These are phyloP conservation scores for Linnaemya tessellans DNA, from an alignment of 2,888 invertebrate species.

Conservation along the genomic window DNA sequence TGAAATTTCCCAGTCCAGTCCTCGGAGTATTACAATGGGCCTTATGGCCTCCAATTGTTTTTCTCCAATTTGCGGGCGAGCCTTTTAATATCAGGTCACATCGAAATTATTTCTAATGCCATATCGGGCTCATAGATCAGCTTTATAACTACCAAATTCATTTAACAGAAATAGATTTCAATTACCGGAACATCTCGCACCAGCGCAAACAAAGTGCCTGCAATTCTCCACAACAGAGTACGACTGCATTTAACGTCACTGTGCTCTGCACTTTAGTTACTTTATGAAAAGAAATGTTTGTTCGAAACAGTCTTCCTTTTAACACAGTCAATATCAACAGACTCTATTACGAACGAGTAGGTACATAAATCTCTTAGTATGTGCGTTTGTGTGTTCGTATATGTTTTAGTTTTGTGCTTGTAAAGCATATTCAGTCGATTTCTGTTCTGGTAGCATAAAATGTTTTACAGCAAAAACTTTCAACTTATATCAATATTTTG, in stretches of 20 bases:
- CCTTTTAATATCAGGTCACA: too few relatives aligned
- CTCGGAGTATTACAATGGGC: too few relatives aligned
- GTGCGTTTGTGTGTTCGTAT: not conserved
- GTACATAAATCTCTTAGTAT: not conserved
- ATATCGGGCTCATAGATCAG: too few relatives aligned
- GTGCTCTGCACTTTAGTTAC: constrained; percentile 11
- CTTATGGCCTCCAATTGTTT: too few relatives aligned
- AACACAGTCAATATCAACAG: not conserved
- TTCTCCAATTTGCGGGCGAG: too few relatives aligned
- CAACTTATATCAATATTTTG: constrained; percentile 44
- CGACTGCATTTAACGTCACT: not conserved
- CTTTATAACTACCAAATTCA: too few relatives aligned
- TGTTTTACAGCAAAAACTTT: not conserved
- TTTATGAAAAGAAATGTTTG: constrained; percentile 14
- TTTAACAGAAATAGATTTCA: too few relatives aligned
- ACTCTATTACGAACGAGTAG: not conserved
- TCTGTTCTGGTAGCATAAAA: constrained; percentile 10
- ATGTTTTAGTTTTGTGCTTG: not conserved
- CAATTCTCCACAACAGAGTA: too few relatives aligned
- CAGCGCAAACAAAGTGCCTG: too few relatives aligned
- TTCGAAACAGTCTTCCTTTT: constrained; percentile 8
- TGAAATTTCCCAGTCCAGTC: too few relatives aligned
- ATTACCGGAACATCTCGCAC: too few relatives aligned
- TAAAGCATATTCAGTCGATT: constrained; percentile 2
- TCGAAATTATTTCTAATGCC: too few relatives aligned